These are phyloP conservation scores for Eucriotettix oculatus DNA, from an alignment of 2,888 invertebrate species.

Conservation along the genomic window DNA sequence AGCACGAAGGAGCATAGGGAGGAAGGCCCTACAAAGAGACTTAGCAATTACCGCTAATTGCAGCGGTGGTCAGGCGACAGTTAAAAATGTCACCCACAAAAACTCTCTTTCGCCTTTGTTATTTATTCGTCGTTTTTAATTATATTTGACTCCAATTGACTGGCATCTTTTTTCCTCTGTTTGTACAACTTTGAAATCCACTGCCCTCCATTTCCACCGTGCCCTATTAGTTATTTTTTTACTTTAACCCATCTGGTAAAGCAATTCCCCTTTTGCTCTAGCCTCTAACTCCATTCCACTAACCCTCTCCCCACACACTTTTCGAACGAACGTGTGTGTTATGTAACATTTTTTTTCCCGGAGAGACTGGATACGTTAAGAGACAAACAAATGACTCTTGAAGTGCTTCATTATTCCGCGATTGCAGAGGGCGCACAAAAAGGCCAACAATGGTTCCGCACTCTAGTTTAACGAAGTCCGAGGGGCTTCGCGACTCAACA, in stretches of 20 bases:
- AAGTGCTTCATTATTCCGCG: neutral
- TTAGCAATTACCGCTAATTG: slow-evolving; percentile 8
- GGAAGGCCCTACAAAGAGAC: slow-evolving; percentile 3
- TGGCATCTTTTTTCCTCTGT: neutral
- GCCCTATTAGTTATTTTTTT: too few relatives aligned
- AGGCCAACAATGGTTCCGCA: too few relatives aligned
- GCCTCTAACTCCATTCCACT: too few relatives aligned
- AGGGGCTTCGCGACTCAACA: too few relatives aligned
- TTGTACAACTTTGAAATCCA: neutral
- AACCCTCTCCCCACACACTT: neutral
- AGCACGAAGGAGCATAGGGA: neutral
- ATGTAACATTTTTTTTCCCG: neutral
- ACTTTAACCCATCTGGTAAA: too few relatives aligned
- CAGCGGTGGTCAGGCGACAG: neutral
- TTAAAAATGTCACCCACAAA: neutral
- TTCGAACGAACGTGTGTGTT: neutral
- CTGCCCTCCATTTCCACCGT: too few relatives aligned
- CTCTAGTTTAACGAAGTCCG: too few relatives aligned
- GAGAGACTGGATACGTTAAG: neutral
- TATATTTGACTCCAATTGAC: slow-evolving; percentile 4
- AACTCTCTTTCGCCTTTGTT: neutral
- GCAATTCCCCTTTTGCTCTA: too few relatives aligned
- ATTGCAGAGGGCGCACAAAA: neutral
- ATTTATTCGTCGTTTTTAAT: slow-evolving; percentile 4
- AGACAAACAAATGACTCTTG: neutral